Percentiles rank a stretch among this genome's conserved stretches.
Conservation (phyloP, 2,888 invertebrate genomes). For the Xanthostigma xanthostigma region DNA sequence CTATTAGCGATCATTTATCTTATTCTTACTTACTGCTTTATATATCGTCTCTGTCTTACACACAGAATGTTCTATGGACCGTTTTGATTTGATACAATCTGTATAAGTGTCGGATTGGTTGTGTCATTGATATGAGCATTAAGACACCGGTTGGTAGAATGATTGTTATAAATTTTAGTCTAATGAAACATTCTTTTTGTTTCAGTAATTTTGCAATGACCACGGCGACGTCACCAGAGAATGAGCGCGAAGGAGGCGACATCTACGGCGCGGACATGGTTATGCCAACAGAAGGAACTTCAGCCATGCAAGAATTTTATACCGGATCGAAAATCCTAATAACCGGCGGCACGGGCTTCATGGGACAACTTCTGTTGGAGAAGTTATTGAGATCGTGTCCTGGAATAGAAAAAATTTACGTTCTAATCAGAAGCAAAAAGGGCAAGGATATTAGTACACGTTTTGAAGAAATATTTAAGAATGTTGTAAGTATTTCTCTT, state of each 20-base stretch:
- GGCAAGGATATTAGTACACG: slow-evolving; percentile 55
- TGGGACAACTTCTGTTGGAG: slow-evolving; percentile 72
- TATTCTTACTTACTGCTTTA: no score
- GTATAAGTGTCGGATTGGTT: no score
- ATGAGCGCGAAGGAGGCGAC: slow-evolving; percentile 30
- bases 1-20: no score
- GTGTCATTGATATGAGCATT: no score
- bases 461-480: slow-evolving; percentile 56
- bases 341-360: slow-evolving; percentile 81
- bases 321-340: slow-evolving; percentile 58
- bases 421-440: slow-evolving; percentile 66
- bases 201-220: no score
- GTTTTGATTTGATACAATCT: no score
- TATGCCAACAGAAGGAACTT: slow-evolving; percentile 17
- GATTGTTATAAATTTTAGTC: no score
- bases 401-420: slow-evolving; percentile 40
- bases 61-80: no score
- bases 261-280: slow-evolving; percentile 34
- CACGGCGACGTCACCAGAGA: slow-evolving; percentile 5
- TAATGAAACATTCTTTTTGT: no score
- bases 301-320: slow-evolving; percentile 39
- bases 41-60: no score
- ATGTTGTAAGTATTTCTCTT: slow-evolving; percentile 41
- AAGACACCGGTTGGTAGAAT: no score
- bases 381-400: slow-evolving; percentile 59